Percentiles rank a stretch among this genome's conserved stretches.
Conservation (phyloP, 2,888 invertebrate genomes). For the Tetramorium bicarinatum region DNA sequence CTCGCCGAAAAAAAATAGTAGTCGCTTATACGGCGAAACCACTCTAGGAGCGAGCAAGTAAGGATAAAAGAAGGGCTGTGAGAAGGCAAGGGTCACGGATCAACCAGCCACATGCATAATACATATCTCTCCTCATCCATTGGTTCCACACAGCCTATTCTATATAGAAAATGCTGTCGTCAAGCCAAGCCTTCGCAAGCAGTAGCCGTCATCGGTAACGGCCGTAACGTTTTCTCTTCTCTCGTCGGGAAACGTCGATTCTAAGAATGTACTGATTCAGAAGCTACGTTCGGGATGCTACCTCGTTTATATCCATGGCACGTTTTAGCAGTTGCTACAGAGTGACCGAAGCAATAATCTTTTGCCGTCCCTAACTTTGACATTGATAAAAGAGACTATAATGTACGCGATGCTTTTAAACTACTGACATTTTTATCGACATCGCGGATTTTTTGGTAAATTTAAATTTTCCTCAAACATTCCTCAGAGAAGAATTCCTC, state of each 20-base stretch:
- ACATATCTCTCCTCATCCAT: conserved; percentile 70
- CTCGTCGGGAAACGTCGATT: conserved; percentile 30
- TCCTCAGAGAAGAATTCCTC: not conserved
- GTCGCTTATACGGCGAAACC: conserved; percentile 58
- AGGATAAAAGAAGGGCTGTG: conserved; percentile 47
- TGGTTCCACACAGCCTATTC: conserved; percentile 67
- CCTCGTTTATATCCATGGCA: conserved; percentile 20
- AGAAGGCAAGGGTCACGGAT: conserved; percentile 74
- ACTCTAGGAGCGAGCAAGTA: conserved; percentile 56
- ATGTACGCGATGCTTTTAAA: not conserved
- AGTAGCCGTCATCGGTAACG: conserved; percentile 57
- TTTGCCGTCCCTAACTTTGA: not conserved
- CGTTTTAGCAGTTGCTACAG: conserved; percentile 8
- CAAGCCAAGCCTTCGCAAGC: conserved; percentile 33
- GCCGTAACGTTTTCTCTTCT: conserved; percentile 58
- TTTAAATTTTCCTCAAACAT: not conserved
- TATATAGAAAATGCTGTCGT: conserved; percentile 51
- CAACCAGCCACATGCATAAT: conserved; percentile 78
- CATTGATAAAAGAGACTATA: not conserved
- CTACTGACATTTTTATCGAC: not conserved
- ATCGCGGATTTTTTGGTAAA: not conserved
- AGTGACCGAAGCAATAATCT: conserved; percentile 24
- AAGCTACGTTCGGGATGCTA: not conserved
- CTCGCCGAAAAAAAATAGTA: conserved; percentile 55
- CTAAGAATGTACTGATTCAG: conserved; percentile 32